Conservation (phyloP, 2,888 invertebrate genomes). For the Strigamia crassipes region DNA sequence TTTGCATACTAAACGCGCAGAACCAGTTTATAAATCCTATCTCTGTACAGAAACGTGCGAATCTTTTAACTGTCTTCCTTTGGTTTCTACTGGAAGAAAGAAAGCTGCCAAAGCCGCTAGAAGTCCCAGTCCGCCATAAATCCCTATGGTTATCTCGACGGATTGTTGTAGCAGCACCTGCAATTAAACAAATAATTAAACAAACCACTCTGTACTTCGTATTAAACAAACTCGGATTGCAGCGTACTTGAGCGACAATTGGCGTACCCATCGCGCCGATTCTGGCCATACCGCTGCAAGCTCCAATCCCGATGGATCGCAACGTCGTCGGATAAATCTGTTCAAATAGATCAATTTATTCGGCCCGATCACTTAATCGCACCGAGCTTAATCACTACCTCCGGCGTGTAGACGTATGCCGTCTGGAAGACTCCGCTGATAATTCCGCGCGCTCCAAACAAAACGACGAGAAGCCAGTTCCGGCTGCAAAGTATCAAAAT, state of each 20-base stretch:
- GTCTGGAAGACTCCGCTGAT: conserved; percentile 95
- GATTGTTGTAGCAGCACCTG: conserved; percentile 78
- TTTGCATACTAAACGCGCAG: too few species aligned
- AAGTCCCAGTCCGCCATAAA: conserved; percentile 77
- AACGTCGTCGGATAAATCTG: conserved; percentile 85
- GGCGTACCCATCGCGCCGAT: conserved; percentile 93
- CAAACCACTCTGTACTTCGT: too few species aligned
- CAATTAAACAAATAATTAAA: conserved; percentile 48
- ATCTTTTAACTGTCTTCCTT: conserved; percentile 68
- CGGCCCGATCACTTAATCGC: too few species aligned
- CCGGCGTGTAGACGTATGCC: conserved; percentile 93
- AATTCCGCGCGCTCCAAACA: conserved; percentile 87
- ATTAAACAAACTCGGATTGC: background rate
- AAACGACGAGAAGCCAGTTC: conserved; percentile 53
- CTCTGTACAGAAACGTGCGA: conserved; percentile 45
- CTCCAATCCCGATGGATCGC: conserved; percentile 87
- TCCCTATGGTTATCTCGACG: conserved; percentile 71
- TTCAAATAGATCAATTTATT: conserved; percentile 49
- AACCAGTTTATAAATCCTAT: too few species aligned
- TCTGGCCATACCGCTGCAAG: conserved; percentile 86
- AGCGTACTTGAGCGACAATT: conserved; percentile 84
- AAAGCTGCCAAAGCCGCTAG: conserved; percentile 76
- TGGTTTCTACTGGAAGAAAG: conserved; percentile 83
- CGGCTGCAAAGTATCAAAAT: background rate
- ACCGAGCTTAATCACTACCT: too few species aligned